Base-by-base conservation (phyloP, 2,113 vertebrate genomes). In the Cebus imitator region DNA sequence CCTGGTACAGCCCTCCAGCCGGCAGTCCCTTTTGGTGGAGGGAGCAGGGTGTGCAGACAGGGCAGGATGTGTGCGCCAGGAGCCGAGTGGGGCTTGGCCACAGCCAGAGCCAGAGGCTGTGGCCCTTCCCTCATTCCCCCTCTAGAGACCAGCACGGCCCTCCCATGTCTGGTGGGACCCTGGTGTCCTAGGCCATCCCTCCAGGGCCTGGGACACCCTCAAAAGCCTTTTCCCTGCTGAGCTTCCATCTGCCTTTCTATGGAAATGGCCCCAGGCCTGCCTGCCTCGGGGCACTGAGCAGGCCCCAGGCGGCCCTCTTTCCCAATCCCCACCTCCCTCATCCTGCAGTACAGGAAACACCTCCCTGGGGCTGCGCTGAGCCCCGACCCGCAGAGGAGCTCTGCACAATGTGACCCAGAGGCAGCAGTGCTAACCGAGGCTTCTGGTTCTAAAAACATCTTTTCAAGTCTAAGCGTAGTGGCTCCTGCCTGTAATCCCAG, bases 61-160 rank as follows among this genome's bases (percentile, higher is more conserved):
- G 50, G 12, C 94, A 4, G 27, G 20, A 12, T 4, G 18, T 45
- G 37, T 70, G 23, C 3, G 10, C 0, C 3, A 25, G 40, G 1
- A 27, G 43, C 57, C 14, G 10, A 4, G 7, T 4, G 73, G 75
- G 76, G 35, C 11, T 0, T 25, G 17, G n/a, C 45, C 78, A 52
- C 5, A 11, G 58, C 70, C 50, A 48, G 70, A 72, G 32, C 52
- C 20, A 52, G 58, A 30, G 48, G n/a, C 76, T 61, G 45, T 4
- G 5, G 12, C n/a, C 16, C 13, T 32, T 55, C 43, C 48, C 20
- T 18, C 45, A 3, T 48, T 10, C 45, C 45, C 8, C 27, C 21
- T 20, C 57, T 25, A 1, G 64, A 75, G 64, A 89, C 6, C 1
- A 64, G 61, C 61, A 30, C 12, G 0, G 27, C 61, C 61, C 61